Evolutionary conservation across 2,113 vertebrate species (phyloP), one percentile per base, ranked within the genome.

Genomic region (Crotophaga sulcirostris): DNA sequence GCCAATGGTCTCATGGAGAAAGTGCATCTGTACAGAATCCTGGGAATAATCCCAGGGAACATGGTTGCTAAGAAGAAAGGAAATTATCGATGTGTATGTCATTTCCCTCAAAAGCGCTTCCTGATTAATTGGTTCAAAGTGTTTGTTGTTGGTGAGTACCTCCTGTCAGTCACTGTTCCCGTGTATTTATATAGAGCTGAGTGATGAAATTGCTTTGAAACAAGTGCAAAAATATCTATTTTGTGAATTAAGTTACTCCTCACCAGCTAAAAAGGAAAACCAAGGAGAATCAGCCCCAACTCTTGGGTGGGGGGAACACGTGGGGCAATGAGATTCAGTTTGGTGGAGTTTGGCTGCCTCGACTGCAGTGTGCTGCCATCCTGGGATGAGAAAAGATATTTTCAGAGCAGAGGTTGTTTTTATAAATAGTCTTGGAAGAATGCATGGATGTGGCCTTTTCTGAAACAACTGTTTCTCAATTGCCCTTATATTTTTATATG

Each of bases 301-400:
- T 36, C 60, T 51, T 77, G 69, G 31, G 56, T 68, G 81, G 70
- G 38, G 44, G 51, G 76, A 86, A 70, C 18, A 20, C 40, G 66
- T 55, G 34, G 63, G 64, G n/a, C 83, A 86, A 75, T 81, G 38
- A 84, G 85, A 94, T 89, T 89, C 70, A 82, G n/a, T 82, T 87
- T 76, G 63, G 17, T 82, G 51, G 54, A 70, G 23, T 90, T 93
- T 88, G 94, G 52, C 90, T 92, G 88, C 64, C 42, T 90, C 59
- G 63, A 68, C n/a, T 60, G 85, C 85, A 70, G 87, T 9, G 8
- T 81, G 74, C 9, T 77, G 78, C 58, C 36, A 21, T 52, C 36
- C 77, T 31, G 59, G 76, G 80, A 80, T 90, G n/a, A 74, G 34
- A 89, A 82, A 52, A 95, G 7, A 3, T 13, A 24, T 90, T 96